Percentiles rank a stretch among this genome's conserved stretches.
These are phyloP conservation scores for Dicyrtomina minuta DNA, from an alignment of 2,888 invertebrate species.

Conservation along the genomic window DNA sequence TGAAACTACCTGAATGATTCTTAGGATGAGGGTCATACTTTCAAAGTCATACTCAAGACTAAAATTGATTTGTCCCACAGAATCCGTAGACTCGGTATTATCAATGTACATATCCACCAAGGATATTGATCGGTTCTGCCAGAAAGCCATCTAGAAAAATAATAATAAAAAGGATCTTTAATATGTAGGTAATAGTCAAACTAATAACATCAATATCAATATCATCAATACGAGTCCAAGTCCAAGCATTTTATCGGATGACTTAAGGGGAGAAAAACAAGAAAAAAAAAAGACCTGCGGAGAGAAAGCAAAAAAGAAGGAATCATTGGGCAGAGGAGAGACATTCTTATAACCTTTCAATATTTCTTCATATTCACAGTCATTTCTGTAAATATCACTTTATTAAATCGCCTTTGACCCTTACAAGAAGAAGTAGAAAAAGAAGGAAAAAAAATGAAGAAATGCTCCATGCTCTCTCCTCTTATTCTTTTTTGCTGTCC, in stretches of 20 bases:
- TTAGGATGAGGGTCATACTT: constrained; percentile 84
- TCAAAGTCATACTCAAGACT: constrained; percentile 91
- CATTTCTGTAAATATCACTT: constrained; percentile 26
- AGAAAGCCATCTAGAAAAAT: constrained; percentile 66
- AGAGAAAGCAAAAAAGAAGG: constrained; percentile 1
- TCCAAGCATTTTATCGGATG: background rate
- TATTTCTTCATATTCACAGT: too few relatives aligned
- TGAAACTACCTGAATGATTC: constrained; percentile 78
- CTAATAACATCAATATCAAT: background rate
- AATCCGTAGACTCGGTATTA: constrained; percentile 87
- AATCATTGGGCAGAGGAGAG: background rate
- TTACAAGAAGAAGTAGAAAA: too few relatives aligned
- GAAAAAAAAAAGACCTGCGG: background rate
- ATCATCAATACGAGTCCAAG: background rate
- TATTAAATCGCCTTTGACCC: constrained; percentile 28
- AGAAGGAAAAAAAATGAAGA: too few relatives aligned
- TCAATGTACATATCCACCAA: constrained; percentile 94
- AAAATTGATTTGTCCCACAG: constrained; percentile 92
- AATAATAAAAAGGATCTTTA: background rate
- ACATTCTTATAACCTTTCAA: too few relatives aligned
- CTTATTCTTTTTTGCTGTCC: background rate
- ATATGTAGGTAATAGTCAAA: background rate
- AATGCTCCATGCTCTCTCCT: background rate
- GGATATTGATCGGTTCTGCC: constrained; percentile 85
- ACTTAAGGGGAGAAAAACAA: background rate